Percentiles rank a stretch among this genome's conserved stretches.
phyloP scores from a whole-genome alignment of 1,140 invertebrate species.

The Atta cephalotes region DNA sequence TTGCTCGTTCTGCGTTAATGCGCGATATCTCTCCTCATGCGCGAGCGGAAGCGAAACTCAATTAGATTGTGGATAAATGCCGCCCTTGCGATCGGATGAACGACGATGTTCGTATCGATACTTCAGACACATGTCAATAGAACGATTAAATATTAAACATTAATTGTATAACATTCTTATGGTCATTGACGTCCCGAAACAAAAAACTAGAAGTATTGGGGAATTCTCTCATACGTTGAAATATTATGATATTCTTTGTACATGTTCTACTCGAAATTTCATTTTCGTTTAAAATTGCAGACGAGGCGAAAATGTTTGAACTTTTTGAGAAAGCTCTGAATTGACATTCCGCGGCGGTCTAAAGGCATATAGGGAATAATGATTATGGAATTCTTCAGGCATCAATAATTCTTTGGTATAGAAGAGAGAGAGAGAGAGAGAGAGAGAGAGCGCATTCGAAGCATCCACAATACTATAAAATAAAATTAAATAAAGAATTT shows the following conservation, averaged over 20 bases:
- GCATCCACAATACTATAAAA: background rate
- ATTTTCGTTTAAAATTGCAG: slow-evolving; percentile 55
- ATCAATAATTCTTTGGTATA: background rate
- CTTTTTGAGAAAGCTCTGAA: slow-evolving; percentile 44
- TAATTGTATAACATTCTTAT: background rate
- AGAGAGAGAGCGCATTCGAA: background rate
- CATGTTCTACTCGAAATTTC: slow-evolving; percentile 40
- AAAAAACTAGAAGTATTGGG: background rate
- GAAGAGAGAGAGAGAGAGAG: background rate
- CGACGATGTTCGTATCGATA: background rate
- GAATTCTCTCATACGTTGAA: background rate
- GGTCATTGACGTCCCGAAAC: background rate
- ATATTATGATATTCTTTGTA: slow-evolving; percentile 32
- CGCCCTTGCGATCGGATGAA: background rate
- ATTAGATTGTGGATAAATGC: slow-evolving; percentile 39
- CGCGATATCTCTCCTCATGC: slow-evolving; percentile 16
- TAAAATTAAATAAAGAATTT: slow-evolving; percentile 2
- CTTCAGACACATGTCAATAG: background rate
- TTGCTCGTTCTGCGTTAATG: slow-evolving; percentile 39
- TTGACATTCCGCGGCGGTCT: slow-evolving; percentile 48
- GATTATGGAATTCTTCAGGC: slow-evolving; percentile 45
- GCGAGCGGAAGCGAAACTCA: background rate
- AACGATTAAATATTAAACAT: background rate
- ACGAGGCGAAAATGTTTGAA: slow-evolving; percentile 50
- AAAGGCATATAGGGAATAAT: slow-evolving; percentile 50